Conservation (phyloP, 2,888 invertebrate genomes). For the Rhorus exstirpatorius region DNA sequence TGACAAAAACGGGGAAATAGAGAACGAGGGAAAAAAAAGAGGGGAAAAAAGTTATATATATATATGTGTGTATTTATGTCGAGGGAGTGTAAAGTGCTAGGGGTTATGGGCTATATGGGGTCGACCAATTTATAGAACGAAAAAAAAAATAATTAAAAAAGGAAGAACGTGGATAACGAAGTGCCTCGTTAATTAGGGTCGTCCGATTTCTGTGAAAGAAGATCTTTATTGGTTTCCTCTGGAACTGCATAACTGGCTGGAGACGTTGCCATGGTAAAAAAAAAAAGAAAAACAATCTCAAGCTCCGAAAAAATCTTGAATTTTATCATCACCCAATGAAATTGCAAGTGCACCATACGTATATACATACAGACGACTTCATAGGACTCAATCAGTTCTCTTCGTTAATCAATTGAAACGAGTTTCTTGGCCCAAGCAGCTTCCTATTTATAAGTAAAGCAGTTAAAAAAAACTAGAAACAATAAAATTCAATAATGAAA, state of each 20-base stretch:
- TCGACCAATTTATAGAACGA: no score
- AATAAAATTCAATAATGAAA: not conserved
- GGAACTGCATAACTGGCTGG: slow-evolving; percentile 43
- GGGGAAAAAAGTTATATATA: no score
- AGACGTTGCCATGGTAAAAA: slow-evolving; percentile 45
- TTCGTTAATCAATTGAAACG: slow-evolving; percentile 47
- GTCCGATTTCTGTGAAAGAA: slow-evolving; percentile 50
- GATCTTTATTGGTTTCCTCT: slow-evolving; percentile 57
- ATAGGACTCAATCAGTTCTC: slow-evolving; percentile 43
- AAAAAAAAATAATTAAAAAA: slow-evolving; percentile 22
- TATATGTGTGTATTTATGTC: no score
- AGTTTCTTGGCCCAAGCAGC: slow-evolving; percentile 1
- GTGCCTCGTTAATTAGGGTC: slow-evolving; percentile 63
- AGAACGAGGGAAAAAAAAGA: not conserved
- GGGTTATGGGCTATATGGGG: no score
- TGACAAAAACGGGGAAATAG: slow-evolving; percentile 12
- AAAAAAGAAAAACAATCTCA: no score
- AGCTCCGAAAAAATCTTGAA: slow-evolving; percentile 53
- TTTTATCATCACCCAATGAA: slow-evolving; percentile 36
- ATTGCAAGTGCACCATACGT: slow-evolving; percentile 21
- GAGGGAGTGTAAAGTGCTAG: no score
- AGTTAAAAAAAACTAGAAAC: not conserved
- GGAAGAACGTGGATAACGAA: slow-evolving; percentile 50
- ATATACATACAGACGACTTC: slow-evolving; percentile 5
- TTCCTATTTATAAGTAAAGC: not conserved